Base-by-base conservation (phyloP, 1,140 invertebrate genomes). In the Tetragnatha versicolor region DNA sequence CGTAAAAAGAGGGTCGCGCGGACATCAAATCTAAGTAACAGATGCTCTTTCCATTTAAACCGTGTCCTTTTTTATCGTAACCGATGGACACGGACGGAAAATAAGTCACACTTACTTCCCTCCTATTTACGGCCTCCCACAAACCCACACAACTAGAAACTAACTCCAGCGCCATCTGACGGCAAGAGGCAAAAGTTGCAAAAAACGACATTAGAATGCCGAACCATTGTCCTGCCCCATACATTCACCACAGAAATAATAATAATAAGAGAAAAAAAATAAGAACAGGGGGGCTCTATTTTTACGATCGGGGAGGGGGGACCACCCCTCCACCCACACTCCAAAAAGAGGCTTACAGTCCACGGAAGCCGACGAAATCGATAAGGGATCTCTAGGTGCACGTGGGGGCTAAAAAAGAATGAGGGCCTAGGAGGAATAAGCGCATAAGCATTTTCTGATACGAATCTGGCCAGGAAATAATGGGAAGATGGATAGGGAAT, bases 371-470 rank as follows among this genome's bases (percentile, higher is more conserved):
- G 73, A 37, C 45, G 55, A 66, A 77, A 65, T 66, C 60, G 61
- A 65, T 77, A 53, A n/a, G n/a, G 45, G 61, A 35, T 49, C 55
- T 77, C 60, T 31, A 77, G 73, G 37, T n/a, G 73, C 55, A 39
- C n/a, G n/a, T n/a, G 61, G 61, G 37, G 66, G 33, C 45, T 6
- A 17, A 17, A 53, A 66, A 69, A 25, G 55, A 60, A 61, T 61
- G 61, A 73, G 47, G 53, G 47, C 47, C 17, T 10, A 4, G 63
- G 27, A n/a, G 45, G 35, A 31, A 66, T 77, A 77, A 77, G 73
- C 73, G 31, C 61, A 65, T 77, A 77, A 77, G 73, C 73, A 77
- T 77, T 77, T 77, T 77, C 73, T 77, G 73, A 77, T 77, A 77
- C 61, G 73, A 65, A 63, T 75, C 42, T 72, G 72, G 72, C 29